Evolutionary conservation across 1,140 invertebrate genomes (phyloP).

Genomic region (Bilobella aurantiaca): DNA sequence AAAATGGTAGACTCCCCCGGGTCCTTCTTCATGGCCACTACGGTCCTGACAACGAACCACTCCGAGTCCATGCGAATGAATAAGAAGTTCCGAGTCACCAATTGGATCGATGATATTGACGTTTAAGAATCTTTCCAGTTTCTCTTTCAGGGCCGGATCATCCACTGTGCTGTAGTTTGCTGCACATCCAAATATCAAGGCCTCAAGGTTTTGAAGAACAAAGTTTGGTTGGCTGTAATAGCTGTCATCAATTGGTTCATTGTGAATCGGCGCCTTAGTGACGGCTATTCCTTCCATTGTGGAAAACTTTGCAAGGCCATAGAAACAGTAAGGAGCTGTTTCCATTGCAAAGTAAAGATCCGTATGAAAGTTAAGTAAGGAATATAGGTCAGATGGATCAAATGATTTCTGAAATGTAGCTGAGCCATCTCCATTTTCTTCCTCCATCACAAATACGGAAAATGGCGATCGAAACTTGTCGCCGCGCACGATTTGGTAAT

Average conservation of each 20-base stretch:
- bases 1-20: neutral
- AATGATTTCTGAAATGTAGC: neutral
- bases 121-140: neutral
- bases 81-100: neutral
- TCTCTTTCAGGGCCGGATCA: neutral
- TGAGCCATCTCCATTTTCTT: neutral
- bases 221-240: slow-evolving; percentile 6
- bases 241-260: neutral
- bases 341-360: neutral
- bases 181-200: slow-evolving; percentile 11
- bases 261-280: slow-evolving; percentile 14
- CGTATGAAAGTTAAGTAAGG: neutral
- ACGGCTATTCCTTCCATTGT: slow-evolving; percentile 5
- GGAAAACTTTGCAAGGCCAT: neutral
- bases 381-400: neutral
- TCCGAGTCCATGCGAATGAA: neutral
- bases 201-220: neutral
- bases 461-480: slow-evolving; percentile 7
- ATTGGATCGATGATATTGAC: slow-evolving; percentile 5
- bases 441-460: neutral
- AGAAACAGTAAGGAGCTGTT: slow-evolving; percentile 2
- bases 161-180: slow-evolving; percentile 11
- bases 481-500: slow-evolving; percentile 1
- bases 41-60: neutral
- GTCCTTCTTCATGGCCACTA: neutral